Conservation (phyloP, 2,113 vertebrate genomes). For the Cheirogaleus medius region DNA sequence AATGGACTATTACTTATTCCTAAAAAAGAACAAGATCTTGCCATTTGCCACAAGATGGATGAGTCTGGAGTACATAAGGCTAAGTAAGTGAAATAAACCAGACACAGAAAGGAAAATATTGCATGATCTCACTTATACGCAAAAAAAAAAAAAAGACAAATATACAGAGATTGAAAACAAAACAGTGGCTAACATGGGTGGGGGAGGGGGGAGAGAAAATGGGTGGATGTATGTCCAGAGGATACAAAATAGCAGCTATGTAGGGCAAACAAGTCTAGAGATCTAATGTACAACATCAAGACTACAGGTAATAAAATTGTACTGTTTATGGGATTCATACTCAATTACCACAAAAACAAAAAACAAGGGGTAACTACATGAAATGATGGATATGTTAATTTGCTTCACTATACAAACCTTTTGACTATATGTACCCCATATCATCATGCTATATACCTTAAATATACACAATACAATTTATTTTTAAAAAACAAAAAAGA, state of each 20-base stretch:
- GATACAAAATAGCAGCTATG: background rate
- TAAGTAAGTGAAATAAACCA: background rate
- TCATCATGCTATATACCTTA: background rate
- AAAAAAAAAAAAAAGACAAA: background rate
- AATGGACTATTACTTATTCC: background rate
- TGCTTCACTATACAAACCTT: background rate
- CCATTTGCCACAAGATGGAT: background rate
- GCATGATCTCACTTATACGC: background rate
- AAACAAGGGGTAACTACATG: background rate
- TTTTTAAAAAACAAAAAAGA: background rate
- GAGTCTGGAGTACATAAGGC: background rate
- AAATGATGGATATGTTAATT: background rate
- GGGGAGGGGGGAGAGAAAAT: background rate
- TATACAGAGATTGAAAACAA: background rate
- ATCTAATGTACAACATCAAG: background rate
- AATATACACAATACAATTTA: background rate
- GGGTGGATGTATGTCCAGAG: background rate
- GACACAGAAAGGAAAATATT: background rate
- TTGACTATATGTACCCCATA: background rate
- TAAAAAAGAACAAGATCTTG: background rate
- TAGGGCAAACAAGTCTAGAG: background rate
- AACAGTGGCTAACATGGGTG: background rate
- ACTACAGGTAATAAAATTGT: background rate
- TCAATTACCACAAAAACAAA: background rate
- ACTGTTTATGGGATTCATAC: background rate